Percentiles rank a stretch among this genome's conserved stretches.
Evolutionary conservation across 2,888 invertebrate genomes (phyloP).

Genomic region (Nemapogon koenigi): DNA sequence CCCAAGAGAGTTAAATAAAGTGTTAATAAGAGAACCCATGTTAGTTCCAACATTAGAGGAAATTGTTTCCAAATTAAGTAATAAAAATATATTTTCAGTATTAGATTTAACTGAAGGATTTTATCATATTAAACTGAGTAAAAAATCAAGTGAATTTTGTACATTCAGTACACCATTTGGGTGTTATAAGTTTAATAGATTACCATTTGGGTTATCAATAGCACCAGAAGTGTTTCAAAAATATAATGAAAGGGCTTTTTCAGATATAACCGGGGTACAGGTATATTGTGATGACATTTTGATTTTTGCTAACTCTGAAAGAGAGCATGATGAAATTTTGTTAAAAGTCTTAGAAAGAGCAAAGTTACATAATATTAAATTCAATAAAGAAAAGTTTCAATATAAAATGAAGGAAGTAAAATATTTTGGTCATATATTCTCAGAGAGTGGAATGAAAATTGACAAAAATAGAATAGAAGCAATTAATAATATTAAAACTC

Average conservation of each 20-base stretch:
- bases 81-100: slow-evolving; percentile 10
- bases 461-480: slow-evolving; percentile 17
- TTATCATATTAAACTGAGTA: slow-evolving; percentile 16
- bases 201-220: slow-evolving; percentile 26
- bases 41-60: background rate
- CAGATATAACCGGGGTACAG: too few species aligned
- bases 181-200: slow-evolving; percentile 22
- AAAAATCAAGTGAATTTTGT: background rate
- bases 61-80: slow-evolving; percentile 8
- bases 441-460: slow-evolving; percentile 16
- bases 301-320: slow-evolving; percentile 14
- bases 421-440: too few species aligned
- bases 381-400: too few species aligned
- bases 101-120: slow-evolving; percentile 18
- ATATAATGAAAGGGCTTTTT: slow-evolving; percentile 23
- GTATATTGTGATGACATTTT: slow-evolving; percentile 29
- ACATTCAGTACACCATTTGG: slow-evolving; percentile 15
- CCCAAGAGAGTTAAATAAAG: slow-evolving; percentile 16
- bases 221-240: slow-evolving; percentile 28
- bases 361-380: too few species aligned
- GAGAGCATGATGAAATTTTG: background rate
- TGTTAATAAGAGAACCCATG: slow-evolving; percentile 12
- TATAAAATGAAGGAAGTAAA: too few species aligned
- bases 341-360: too few species aligned
- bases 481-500: slow-evolving; percentile 13